Evolutionary conservation across 2,888 invertebrate species (phyloP).

Genomic region (Xanthia togata): DNA sequence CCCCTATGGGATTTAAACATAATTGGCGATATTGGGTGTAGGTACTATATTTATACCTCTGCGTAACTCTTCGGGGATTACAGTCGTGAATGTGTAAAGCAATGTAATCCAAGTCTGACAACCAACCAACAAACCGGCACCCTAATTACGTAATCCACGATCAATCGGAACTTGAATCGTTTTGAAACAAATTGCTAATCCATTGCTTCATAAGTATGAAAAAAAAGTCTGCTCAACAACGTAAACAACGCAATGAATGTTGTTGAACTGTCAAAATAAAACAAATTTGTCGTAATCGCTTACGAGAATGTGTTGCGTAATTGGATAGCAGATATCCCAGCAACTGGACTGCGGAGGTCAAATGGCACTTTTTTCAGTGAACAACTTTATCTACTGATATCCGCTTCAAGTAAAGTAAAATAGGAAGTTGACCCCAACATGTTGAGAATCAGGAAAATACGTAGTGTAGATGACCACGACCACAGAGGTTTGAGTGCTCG

Average conservation of each 20-base stretch:
- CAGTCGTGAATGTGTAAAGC: neutral
- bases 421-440: conserved; percentile 21
- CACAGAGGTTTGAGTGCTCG: neutral
- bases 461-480: neutral
- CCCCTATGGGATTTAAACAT: neutral
- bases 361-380: neutral
- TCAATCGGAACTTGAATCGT: no score
- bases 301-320: no score
- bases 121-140: neutral
- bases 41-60: neutral
- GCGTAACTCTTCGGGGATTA: neutral
- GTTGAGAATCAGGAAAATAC: no score
- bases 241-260: no score
- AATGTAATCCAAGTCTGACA: neutral
- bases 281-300: no score
- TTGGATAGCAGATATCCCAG: no score
- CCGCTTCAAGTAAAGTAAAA: conserved; percentile 1
- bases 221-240: no score
- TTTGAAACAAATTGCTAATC: no score
- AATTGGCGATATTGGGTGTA: neutral
- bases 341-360: conserved; percentile 9
- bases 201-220: no score
- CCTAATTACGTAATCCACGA: no score
- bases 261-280: no score
- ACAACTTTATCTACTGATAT: conserved; percentile 9